These are phyloP conservation scores for Myotis brandtii DNA, from an alignment of 2,113 vertebrate species.

Conservation along the genomic window DNA sequence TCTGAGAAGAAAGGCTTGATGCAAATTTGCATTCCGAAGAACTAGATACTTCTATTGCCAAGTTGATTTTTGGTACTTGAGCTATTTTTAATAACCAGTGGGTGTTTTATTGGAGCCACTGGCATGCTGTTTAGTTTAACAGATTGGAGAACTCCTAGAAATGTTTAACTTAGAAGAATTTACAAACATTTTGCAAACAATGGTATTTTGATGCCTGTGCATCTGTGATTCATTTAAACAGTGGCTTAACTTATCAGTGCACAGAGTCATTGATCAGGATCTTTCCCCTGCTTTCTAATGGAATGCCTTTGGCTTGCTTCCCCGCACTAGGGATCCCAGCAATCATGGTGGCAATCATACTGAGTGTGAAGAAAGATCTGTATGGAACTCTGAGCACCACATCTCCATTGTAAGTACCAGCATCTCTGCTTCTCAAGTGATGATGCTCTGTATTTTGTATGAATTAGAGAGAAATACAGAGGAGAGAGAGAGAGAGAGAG, in stretches of 20 bases:
- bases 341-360: constrained; percentile 86
- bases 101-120: constrained; percentile 54
- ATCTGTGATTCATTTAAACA: constrained; percentile 81
- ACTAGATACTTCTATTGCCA: constrained; percentile 63
- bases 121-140: constrained; percentile 74
- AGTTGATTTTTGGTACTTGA: constrained; percentile 70
- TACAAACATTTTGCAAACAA: constrained; percentile 85
- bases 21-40: constrained; percentile 42
- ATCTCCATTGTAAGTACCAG: constrained; percentile 89
- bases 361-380: constrained; percentile 87
- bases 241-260: not conserved
- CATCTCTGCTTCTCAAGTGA: not conserved
- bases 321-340: constrained; percentile 90
- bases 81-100: constrained; percentile 77
- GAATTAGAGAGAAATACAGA: no score
- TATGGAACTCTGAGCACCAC: constrained; percentile 85
- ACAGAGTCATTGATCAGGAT: constrained; percentile 25
- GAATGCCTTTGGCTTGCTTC: constrained; percentile 61
- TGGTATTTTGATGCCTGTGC: constrained; percentile 78
- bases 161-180: constrained; percentile 78
- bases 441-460: no score
- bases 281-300: not conserved
- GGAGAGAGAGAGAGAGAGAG: no score
- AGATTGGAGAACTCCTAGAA: constrained; percentile 84
- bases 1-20: constrained; percentile 52